Percentiles rank a stretch among this genome's conserved stretches.
These are phyloP conservation scores for Vanacampus margaritifer DNA, from an alignment of 2,113 vertebrate species.

Conservation along the genomic window DNA sequence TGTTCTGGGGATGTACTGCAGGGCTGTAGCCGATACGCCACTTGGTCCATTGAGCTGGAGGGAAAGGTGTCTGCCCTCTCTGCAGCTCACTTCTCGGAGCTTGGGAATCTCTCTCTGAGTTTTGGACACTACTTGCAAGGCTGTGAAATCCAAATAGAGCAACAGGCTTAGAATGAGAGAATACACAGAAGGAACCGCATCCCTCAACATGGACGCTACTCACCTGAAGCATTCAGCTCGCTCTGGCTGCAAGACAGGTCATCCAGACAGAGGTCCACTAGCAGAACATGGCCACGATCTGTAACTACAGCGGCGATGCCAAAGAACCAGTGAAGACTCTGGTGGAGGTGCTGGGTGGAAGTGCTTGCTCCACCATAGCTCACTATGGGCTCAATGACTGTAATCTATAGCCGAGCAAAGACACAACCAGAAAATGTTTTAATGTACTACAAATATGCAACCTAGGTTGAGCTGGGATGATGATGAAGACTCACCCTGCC, in stretches of 20 bases:
- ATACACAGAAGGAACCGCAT: neutral
- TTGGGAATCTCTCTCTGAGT: conserved; percentile 82
- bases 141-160: conserved; percentile 66
- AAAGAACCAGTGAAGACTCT: conserved; percentile 93
- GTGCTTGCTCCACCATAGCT: conserved; percentile 88
- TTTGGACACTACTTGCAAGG: conserved; percentile 85
- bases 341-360: conserved; percentile 90
- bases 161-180: neutral
- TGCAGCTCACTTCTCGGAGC: conserved; percentile 80
- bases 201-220: conserved; percentile 15
- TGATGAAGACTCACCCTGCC: conserved; percentile 77
- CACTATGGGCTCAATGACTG: conserved; percentile 86
- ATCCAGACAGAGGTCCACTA: conserved; percentile 93
- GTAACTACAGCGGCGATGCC: conserved; percentile 91
- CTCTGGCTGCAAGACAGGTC: conserved; percentile 87
- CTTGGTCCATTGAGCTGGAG: conserved; percentile 83
- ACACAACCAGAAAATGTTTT: neutral
- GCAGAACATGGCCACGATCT: conserved; percentile 86
- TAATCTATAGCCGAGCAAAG: conserved; percentile 74
- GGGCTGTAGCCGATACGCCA: conserved; percentile 75
- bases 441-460: neutral
- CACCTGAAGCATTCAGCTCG: conserved; percentile 89
- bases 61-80: conserved; percentile 85
- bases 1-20: conserved; percentile 84
- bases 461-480: neutral